A percentile compares a stretch with the other conserved stretches of the same genome.
Evolutionary conservation across 2,113 vertebrate species (phyloP).

Genomic region (Gasterosteus aculeatus): DNA sequence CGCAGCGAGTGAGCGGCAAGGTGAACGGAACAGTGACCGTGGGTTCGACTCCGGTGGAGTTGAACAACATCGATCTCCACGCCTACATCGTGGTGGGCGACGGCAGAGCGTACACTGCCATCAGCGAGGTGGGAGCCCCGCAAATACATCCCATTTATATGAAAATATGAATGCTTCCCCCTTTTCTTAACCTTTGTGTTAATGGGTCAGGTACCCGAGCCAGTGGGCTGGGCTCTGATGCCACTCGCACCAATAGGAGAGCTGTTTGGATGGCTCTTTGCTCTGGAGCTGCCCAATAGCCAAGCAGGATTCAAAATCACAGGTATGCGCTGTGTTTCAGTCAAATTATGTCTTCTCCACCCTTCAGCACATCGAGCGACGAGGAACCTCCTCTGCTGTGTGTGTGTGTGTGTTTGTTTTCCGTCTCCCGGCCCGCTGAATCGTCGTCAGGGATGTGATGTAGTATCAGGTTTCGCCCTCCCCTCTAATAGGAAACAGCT

Average conservation of each 20-base stretch:
- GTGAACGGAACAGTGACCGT: constrained; percentile 88
- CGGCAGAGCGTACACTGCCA: constrained; percentile 90
- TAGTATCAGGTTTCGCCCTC: constrained; percentile 67
- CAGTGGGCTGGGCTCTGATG: constrained; percentile 87
- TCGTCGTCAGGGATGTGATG: constrained; percentile 67
- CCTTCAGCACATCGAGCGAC: constrained; percentile 11
- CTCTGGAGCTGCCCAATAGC: constrained; percentile 89
- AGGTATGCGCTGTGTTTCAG: constrained; percentile 73
- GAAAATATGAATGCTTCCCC: not conserved
- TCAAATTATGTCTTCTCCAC: not conserved
- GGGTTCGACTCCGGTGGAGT: constrained; percentile 78
- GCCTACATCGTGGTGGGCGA: constrained; percentile 94
- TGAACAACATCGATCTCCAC: constrained; percentile 87
- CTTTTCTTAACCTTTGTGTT: not conserved
- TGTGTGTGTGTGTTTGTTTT: constrained; percentile 45
- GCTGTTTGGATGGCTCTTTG: constrained; percentile 95
- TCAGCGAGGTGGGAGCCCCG: constrained; percentile 82
- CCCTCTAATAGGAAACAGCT: constrained; percentile 68
- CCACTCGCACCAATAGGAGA: constrained; percentile 89
- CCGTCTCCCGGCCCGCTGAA: constrained; percentile 47
- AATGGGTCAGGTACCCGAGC: constrained; percentile 83
- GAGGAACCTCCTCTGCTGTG: constrained; percentile 45
- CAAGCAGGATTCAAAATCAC: constrained; percentile 92
- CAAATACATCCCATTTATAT: not conserved
- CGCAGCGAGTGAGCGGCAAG: constrained; percentile 94